Evolutionary conservation across 2,113 vertebrate genomes (phyloP), one percentile per base, ranked within the genome.

Genomic region (Puntigrus tetrazona): DNA sequence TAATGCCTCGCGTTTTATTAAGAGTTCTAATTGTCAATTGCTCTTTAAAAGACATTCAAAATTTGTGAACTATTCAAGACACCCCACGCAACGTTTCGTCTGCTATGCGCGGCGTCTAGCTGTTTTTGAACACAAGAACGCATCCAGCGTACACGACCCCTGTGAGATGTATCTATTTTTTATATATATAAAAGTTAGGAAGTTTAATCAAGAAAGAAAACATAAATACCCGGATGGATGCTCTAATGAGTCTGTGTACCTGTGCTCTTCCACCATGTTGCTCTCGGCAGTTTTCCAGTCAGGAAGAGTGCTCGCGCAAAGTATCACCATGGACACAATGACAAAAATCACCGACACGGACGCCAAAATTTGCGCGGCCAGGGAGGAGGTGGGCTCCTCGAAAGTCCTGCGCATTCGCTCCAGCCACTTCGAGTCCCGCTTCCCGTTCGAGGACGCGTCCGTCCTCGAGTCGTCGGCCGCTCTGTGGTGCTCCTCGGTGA

Each of bases 231-330:
- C 87, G 55, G 87, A 86, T 70, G 88, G 86, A 89, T 88, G 85
- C 75, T 90, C 86, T 88, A 89, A 88, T 77, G 83, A 87, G 90
- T 91, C 94, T 93, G 95, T 95, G 96, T 97, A 98, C 97, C 96
- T 97, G 94, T 97, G 96, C 92, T 97, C 96, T 92, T 97, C 96
- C 93, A 96, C 87, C 88, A 94, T 95, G 92, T 57, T 57, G 52
- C 52, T 57, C 52, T 93, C 96, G 0, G 94, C 91, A 0, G 93
- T 93, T 88, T 95, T 97, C 97, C 97, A 99, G 89, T 98, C 97
- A 0, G 97, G 96, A 90, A 99, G 92, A 5, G 97, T 99, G 95
- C 97, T 98, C 84, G 97, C 97, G 91, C 97, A 99, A 87, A 99
- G 93, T 89, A 99, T 96, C 91, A 97, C 97, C 96, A 98, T 98